Base-by-base conservation (phyloP, 2,888 invertebrate species). In the Nebria salina region DNA sequence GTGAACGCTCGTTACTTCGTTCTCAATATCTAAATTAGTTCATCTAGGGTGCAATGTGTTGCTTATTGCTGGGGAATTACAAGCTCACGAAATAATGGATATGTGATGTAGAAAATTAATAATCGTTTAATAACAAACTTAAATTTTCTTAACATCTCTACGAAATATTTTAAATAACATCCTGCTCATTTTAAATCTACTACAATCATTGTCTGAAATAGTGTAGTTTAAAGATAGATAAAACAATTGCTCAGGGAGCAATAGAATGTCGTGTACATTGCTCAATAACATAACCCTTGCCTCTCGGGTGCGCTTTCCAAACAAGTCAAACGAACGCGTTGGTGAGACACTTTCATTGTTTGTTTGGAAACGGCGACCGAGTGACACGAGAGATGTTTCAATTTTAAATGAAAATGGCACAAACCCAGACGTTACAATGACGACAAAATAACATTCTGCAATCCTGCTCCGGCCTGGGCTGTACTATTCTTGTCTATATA, bases 11-110 rank as follows among this genome's bases (percentile, higher is more conserved):
- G 26, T 68, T 75, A 66, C 26, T 54, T 68, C 26, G 2, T 70
- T 68, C 66, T 68, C 66, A 75, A 75, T 75, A 79, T 77, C 77
- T 77, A 77, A 77, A 77, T 77, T 77, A 77, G 77, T 34, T 25
- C 64, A 70, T 54, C 54, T 54, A 54, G 54, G 54, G 54, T 54
- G 54, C 11, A 54, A 54, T 54, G 54, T 13, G 54, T 54, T 54
- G 8, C 8, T 54, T 54, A 8, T 7, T 54, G 54, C 54, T 54
- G 2, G 8, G 7, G 54, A 5, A 7, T 54, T 54, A 11, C 54
- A 7, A 54, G 54, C 34, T 34, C 5, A 34, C 34, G 2, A 34
- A 34, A 34, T 34, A 34, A 34, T 34, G 34, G 34, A 4, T 34
- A 34, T 34, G 34, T 34, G 34, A 34, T 34, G 54, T 54, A 2